Base-by-base conservation (phyloP, 2,888 invertebrate species). In the Drosophila sordidula region DNA sequence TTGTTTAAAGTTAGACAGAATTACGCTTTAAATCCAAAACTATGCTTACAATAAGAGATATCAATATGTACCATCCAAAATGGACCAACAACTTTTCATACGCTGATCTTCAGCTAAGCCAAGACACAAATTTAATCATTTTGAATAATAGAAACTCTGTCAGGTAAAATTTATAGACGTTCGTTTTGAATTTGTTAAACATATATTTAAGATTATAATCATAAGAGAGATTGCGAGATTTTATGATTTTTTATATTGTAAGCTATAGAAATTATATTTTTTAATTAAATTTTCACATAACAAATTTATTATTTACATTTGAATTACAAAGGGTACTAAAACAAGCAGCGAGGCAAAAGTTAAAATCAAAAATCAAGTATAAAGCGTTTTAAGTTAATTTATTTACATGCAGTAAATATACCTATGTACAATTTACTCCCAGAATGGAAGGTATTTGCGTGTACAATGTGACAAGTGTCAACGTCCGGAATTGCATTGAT, bases 391-490 rank as follows among this genome's bases (percentile, higher is more conserved):
- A 22, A 46, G 46, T 38, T 16, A 26, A 36, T 38, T 12, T 34
- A 34, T 34, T 34, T 12, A 34, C 12, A 4, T 12, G 34, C 34
- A 34, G 34, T 34, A 12, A 34, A 25, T 42, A 39, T 51, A 22
- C 12, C 44, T 51, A 32, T 42, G 63, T 16, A 61, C 16, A 72
- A 50, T 54, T 77, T 90, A 90, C 90, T 90, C 90, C 90, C 90
- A 90, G 89, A 62, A 90, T 81, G 80, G 84, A 90, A 90, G 90
- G 87, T 72, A 69, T 78, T 77, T 74, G 74, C 67, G 18, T 57
- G 54, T 26, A 73, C 55, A 57, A 62, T 52, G 29, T 32, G 34
- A 61, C 26, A 36, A 45, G 47, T 45, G 65, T 67, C 56, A 6
- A 61, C 63, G 75, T 62, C 69, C 46, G 67, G 54, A 73, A 87